Evolutionary conservation across 1,140 invertebrate species (phyloP), one percentile per base, ranked within the genome.

Genomic region (Calliphora vicina): DNA sequence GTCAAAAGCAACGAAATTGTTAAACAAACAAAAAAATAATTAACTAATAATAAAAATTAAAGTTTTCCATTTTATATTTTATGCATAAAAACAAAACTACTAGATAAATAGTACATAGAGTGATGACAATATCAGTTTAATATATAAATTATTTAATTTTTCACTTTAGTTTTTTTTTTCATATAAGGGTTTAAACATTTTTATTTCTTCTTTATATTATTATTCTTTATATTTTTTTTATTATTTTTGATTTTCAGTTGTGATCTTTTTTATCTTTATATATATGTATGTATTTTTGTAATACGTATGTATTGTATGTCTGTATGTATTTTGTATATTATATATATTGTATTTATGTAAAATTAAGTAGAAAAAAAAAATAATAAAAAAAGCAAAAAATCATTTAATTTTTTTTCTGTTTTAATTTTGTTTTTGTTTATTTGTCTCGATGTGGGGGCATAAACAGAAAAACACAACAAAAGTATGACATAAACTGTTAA

Each of bases 191-290:
- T 35, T 35, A 35, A 35, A 35, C 35, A 35, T 15, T 57, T 57
- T 57, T 17, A 57, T 17, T 57, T n/a, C n/a, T 57, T 57, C n/a
- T 57, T 57, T 57, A 17, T n/a, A 10, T 57, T 57, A 13, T 57
- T 57, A 5, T 17, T n/a, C 1, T 57, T 17, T 2, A 17, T 57
- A n/a, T 57, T 57, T 17, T 57, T 57, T 57, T 57, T 10, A 0
- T 17, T 57, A 15, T 57, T 57, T 57, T 5, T 5, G 12, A 17
- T 57, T 57, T 17, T 17, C n/a, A 17, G 15, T n/a, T 57, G 50
- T 57, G 50, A 57, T 57, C 50, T n/a, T 57, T 57, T 57, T 57
- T 57, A 57, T 57, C 50, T 57, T 57, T n/a, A 57, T 57, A n/a
- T 57, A 1, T 57, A 57, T 57, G 6, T n/a, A n/a, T 57, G 15